phyloP scores from a whole-genome alignment of 2,113 vertebrate genomes.

The Acanthisitta chloris region DNA sequence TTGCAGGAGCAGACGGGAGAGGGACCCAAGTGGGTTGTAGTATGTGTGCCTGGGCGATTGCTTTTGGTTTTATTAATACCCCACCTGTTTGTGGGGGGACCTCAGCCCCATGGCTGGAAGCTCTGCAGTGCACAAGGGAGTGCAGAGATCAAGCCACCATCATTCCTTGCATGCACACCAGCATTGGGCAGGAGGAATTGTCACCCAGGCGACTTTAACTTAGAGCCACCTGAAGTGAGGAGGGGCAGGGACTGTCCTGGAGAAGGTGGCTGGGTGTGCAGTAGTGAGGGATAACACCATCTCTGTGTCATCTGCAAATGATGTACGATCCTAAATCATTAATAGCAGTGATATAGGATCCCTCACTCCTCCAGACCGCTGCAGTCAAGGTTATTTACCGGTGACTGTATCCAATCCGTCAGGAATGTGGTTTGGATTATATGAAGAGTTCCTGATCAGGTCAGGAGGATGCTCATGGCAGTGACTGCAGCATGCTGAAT shows the following conservation, averaged over 20 bases:
- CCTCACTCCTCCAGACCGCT: background rate
- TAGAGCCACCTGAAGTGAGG: background rate
- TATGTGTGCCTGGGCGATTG: background rate
- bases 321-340: background rate
- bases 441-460: background rate
- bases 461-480: background rate
- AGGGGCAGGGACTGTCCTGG: background rate
- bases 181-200: rapidly evolving
- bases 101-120: background rate
- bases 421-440: conserved; percentile 33
- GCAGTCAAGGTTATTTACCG: conserved; percentile 9
- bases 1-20: background rate
- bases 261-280: background rate
- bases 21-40: background rate
- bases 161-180: background rate
- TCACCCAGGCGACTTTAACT: background rate
- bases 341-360: background rate
- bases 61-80: background rate
- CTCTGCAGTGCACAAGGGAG: background rate
- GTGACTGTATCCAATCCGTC: background rate
- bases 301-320: background rate
- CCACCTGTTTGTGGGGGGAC: background rate
- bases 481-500: background rate
- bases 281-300: background rate
- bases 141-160: background rate